Percentiles rank a stretch among this genome's conserved stretches.
phyloP scores from a whole-genome alignment of 2,888 invertebrate genomes.

The Scrobipalpa atriplicella region DNA sequence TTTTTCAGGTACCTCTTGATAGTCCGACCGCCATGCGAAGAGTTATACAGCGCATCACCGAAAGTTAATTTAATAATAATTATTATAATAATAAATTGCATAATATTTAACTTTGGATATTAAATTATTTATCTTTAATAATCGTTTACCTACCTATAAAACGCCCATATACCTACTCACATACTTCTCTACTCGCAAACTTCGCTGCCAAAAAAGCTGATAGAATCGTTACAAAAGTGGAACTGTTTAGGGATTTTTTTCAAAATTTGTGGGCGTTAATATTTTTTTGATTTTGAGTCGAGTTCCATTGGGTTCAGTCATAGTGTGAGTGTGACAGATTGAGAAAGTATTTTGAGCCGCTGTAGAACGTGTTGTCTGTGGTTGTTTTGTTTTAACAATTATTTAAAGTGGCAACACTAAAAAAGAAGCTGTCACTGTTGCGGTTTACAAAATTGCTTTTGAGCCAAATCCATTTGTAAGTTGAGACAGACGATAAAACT shows the following conservation, averaged over 20 bases:
- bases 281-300: too few relatives aligned
- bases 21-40: conserved; percentile 85
- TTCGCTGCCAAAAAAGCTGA: too few relatives aligned
- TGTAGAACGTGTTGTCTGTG: neutral
- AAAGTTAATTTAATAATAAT: neutral
- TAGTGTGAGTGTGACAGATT: neutral
- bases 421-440: neutral
- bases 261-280: too few relatives aligned
- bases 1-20: conserved; percentile 84
- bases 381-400: neutral
- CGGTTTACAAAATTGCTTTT: neutral
- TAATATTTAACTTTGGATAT: neutral
- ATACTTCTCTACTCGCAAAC: too few relatives aligned
- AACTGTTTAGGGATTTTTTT: too few relatives aligned
- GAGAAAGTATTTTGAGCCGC: neutral
- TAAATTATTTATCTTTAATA: neutral
- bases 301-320: too few relatives aligned
- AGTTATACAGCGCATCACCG: conserved; percentile 75
- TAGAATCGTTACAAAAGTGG: too few relatives aligned
- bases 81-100: too few relatives aligned
- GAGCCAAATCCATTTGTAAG: neutral
- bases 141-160: neutral
- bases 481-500: neutral
- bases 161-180: neutral
- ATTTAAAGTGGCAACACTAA: neutral